Evolutionary conservation across 2,888 invertebrate species (phyloP), one percentile per base, ranked within the genome.

Genomic region (Catocala fraxini): DNA sequence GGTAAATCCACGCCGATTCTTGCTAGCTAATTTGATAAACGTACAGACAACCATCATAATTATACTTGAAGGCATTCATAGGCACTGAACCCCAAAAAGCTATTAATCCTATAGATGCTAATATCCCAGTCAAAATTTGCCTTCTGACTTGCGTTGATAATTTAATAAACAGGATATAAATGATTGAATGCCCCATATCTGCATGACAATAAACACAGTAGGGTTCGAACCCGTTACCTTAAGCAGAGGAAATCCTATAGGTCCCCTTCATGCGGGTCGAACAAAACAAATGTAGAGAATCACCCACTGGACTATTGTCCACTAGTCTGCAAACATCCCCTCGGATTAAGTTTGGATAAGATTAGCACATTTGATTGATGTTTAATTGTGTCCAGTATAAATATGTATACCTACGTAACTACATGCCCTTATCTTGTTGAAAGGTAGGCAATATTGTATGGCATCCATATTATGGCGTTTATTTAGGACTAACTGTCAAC

Each of bases 201-300:
- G 11, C 53, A 53, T 43, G n/a, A 53, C 53, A 53, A 43, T 53
- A 12, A 42, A 10, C 13, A 35, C 11, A 43, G 3, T n/a, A 5
- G 33, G n/a, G 15, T 47, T 52, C 41, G 51, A 60, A 45, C 60
- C 55, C 45, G 49, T 60, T 51, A 55, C 46, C 45, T 34, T 33
- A 46, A 45, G 10, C 49, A 54, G 49, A 46, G 56, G 55, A 61
- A 41, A 56, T 56, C 61, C 55, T 51, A 45, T 51, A 33, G 46
- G 46, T 33, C 34, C 49, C 45, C 47, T 25, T n/a, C 10, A 60
- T 60, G 60, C 60, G 60, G 60, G 60, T 55, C 4, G 45, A 43
- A 60, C 54, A 49, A 59, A 52, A 58, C 53, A 53, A 59, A 25
- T 13, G 53, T 10, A 4, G 42, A 0, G 43, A 41, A 6, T 15